Evolutionary conservation across 2,888 invertebrate genomes (phyloP), one percentile per base, ranked within the genome.

Genomic region (Tipula confusa): DNA sequence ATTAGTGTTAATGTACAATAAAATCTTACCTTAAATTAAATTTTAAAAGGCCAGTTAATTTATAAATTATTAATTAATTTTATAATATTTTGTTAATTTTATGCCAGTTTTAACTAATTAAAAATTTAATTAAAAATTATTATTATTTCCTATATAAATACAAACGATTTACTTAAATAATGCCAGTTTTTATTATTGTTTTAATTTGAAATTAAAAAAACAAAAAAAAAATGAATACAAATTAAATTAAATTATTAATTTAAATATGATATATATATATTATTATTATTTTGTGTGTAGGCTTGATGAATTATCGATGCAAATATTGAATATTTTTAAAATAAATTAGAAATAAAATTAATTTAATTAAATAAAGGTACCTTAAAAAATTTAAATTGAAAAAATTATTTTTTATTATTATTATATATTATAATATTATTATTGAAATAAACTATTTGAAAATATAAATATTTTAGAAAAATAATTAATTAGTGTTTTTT

Each of bases 11-110:
- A n/a, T n/a, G n/a, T n/a, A n/a, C n/a, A n/a, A n/a, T n/a, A n/a
- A n/a, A n/a, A 24, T 64, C 18, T 64, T 64, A 64, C 64, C 64
- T 64, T 64, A 64, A 64, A 64, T 64, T 64, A 64, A 33, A 64
- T 64, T 64, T 11, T 64, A 64, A 33, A 64, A 24, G 64, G 64
- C 64, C 64, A 64, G 64, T 64, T 64, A 64, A 64, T 64, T 64
- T 64, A 64, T 64, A 64, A 64, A 64, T 64, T 64, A 64, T 43
- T 43, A 43, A 43, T 43, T 43, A 43, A 43, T 64, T 64, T 64
- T 64, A 64, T 64, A 64, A 64, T 24, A 64, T 64, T 64, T 64
- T 64, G 64, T 64, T 64, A 64, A 64, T 64, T 64, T 64, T 64
- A 64, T 64, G 64, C 64, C 64, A 64, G 64, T 64, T 64, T 64